Conservation (phyloP, 2,888 invertebrate species). For the Drosophila nr. medialis region DNA sequence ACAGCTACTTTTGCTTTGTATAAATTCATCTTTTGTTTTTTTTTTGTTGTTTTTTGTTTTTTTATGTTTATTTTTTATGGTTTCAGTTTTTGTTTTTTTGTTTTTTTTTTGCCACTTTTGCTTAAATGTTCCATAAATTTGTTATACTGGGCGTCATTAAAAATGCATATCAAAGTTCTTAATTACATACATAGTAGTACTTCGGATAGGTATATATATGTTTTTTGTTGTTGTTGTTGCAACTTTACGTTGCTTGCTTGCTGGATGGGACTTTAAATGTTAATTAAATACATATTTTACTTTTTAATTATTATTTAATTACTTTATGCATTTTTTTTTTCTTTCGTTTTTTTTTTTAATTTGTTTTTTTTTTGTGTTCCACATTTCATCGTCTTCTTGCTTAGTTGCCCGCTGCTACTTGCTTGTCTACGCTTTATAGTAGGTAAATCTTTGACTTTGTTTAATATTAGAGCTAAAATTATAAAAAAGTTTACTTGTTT, state of each 20-base stretch:
- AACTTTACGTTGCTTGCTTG: conserved; percentile 35
- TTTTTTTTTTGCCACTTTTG: conserved; percentile 18
- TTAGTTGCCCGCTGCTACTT: conserved; percentile 52
- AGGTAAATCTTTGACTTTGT: conserved; percentile 70
- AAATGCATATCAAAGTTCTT: conserved; percentile 79
- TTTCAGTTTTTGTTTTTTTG: conserved; percentile 30
- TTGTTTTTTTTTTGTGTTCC: conserved; percentile 1
- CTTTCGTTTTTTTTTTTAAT: not conserved
- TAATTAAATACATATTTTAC: conserved; percentile 37
- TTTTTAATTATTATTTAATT: conserved; percentile 10
- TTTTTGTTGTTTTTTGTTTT: conserved; percentile 26
- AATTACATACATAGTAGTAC: conserved; percentile 49
- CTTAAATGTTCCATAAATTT: conserved; percentile 39
- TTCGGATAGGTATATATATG: conserved; percentile 55
- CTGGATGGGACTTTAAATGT: conserved; percentile 53
- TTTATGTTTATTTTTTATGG: conserved; percentile 33
- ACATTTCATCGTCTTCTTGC: conserved; percentile 12
- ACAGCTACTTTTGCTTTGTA: conserved; percentile 73
- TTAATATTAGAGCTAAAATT: conserved; percentile 72
- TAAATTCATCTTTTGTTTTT: conserved; percentile 66
- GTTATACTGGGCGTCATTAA: conserved; percentile 66
- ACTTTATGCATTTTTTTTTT: conserved; percentile 5
- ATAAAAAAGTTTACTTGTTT: conserved; percentile 52
- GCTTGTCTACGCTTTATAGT: conserved; percentile 44
- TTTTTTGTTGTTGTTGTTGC: conserved; percentile 7